phyloP scores from a whole-genome alignment of 2,113 vertebrate genomes.

The Spea bombifrons region DNA sequence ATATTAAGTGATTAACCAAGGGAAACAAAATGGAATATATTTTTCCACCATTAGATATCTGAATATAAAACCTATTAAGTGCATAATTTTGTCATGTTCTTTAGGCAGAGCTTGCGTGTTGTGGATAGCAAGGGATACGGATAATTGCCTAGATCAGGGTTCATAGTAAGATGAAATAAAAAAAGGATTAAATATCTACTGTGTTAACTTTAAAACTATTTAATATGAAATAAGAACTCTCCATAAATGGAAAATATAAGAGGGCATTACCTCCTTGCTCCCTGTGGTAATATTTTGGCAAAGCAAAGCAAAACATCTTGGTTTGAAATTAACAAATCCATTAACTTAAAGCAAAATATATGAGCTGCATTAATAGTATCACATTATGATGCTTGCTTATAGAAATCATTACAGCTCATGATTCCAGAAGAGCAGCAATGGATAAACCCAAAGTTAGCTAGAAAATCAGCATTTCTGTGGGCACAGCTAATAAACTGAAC shows the following conservation, averaged over 20 bases:
- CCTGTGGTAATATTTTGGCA: slow-evolving; percentile 16
- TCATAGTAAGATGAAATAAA: slow-evolving; percentile 31
- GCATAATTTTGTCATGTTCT: slow-evolving; percentile 34
- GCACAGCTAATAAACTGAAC: background rate
- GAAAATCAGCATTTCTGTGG: background rate
- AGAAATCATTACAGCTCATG: slow-evolving; percentile 8
- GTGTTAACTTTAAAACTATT: slow-evolving; percentile 11
- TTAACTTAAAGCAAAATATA: background rate
- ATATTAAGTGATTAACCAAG: slow-evolving; percentile 19
- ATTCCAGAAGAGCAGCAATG: background rate
- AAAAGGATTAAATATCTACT: slow-evolving; percentile 18
- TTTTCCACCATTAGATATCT: slow-evolving; percentile 28
- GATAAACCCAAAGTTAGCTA: background rate
- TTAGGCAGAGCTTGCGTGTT: slow-evolving; percentile 7
- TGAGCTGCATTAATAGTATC: background rate
- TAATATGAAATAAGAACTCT: slow-evolving; percentile 24
- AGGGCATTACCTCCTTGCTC: background rate
- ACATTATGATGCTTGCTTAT: slow-evolving; percentile 3
- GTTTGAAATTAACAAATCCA: background rate
- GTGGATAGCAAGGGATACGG: slow-evolving; percentile 32
- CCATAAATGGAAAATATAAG: background rate
- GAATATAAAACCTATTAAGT: slow-evolving; percentile 43
- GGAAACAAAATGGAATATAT: slow-evolving; percentile 31
- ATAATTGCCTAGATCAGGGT: slow-evolving; percentile 36
- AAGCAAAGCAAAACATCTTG: background rate